Percentiles rank a stretch among this genome's conserved stretches.
These are phyloP conservation scores for Battus philenor DNA, from an alignment of 1,140 invertebrate genomes.

Conservation along the genomic window DNA sequence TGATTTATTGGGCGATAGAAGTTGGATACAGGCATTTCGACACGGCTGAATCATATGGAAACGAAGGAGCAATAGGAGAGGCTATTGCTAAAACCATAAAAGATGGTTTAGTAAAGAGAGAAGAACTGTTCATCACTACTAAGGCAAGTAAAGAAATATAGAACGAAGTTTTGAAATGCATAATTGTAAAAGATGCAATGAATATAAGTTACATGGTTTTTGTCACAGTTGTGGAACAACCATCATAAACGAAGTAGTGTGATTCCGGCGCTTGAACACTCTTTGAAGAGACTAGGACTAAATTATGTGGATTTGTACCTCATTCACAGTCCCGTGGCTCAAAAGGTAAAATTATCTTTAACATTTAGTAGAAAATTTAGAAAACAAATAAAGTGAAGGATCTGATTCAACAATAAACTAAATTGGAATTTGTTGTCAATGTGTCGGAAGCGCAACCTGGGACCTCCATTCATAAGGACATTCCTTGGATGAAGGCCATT, in stretches of 20 bases:
- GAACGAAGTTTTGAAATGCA: too few relatives aligned
- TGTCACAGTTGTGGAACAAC: slow-evolving; percentile 62
- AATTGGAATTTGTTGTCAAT: too few relatives aligned
- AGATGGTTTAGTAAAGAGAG: slow-evolving; percentile 5
- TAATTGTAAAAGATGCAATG: not conserved
- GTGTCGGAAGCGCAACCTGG: too few relatives aligned
- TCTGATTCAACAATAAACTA: too few relatives aligned
- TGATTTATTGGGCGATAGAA: not conserved
- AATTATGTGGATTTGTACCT: slow-evolving; percentile 88
- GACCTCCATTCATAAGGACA: too few relatives aligned
- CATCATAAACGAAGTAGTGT: slow-evolving; percentile 77
- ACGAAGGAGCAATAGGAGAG: too few relatives aligned
- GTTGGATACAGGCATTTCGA: too few relatives aligned
- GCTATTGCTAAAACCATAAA: slow-evolving; percentile 1
- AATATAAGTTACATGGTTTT: slow-evolving; percentile 1
- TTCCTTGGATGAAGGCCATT: too few relatives aligned
- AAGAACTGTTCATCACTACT: slow-evolving; percentile 9
- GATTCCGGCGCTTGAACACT: slow-evolving; percentile 78
- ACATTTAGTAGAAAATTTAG: too few relatives aligned
- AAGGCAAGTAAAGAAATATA: too few relatives aligned
- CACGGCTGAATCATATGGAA: too few relatives aligned
- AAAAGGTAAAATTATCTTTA: not conserved
- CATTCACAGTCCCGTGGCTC: slow-evolving; percentile 84
- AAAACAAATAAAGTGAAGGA: too few relatives aligned
- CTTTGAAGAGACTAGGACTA: slow-evolving; percentile 80